These are phyloP conservation scores for Caranx melampygus DNA, from an alignment of 2,113 vertebrate species.

Conservation along the genomic window DNA sequence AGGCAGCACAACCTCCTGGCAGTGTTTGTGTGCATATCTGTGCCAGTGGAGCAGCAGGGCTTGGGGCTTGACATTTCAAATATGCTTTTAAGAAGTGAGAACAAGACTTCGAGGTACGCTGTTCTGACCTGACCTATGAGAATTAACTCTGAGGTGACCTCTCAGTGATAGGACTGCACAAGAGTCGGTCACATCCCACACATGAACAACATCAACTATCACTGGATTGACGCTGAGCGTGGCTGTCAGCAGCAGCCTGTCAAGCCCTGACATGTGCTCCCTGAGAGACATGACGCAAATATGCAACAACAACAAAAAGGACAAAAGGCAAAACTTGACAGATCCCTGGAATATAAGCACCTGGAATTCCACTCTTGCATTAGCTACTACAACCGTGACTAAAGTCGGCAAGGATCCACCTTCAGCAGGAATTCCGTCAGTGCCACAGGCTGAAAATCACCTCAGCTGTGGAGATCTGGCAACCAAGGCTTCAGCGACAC, in stretches of 20 bases:
- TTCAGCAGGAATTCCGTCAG: conserved; percentile 29
- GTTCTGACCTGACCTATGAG: conserved; percentile 14
- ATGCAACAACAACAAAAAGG: conserved; percentile 17
- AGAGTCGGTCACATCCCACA: conserved; percentile 8
- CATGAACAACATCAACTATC: conserved; percentile 25
- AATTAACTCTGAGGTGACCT: conserved; percentile 38
- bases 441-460: conserved; percentile 6
- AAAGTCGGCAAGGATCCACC: conserved; percentile 33
- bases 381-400: conserved; percentile 25
- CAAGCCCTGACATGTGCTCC: conserved; percentile 30
- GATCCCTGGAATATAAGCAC: conserved; percentile 28
- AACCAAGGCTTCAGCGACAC: conserved; percentile 4
- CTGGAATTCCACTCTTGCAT: conserved; percentile 50
- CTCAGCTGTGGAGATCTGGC: neutral
- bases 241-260: conserved; percentile 15
- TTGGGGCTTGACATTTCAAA: conserved; percentile 38
- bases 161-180: conserved; percentile 34
- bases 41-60: conserved; percentile 41
- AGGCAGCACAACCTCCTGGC: conserved; percentile 23
- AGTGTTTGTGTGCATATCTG: neutral
- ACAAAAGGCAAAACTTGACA: conserved; percentile 34
- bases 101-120: neutral
- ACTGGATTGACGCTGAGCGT: neutral
- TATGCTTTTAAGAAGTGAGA: conserved; percentile 42
- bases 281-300: neutral